Evolutionary conservation across 2,797 vertebrate species (phyloP).

Genomic region (Acanthopagrus latus): DNA sequence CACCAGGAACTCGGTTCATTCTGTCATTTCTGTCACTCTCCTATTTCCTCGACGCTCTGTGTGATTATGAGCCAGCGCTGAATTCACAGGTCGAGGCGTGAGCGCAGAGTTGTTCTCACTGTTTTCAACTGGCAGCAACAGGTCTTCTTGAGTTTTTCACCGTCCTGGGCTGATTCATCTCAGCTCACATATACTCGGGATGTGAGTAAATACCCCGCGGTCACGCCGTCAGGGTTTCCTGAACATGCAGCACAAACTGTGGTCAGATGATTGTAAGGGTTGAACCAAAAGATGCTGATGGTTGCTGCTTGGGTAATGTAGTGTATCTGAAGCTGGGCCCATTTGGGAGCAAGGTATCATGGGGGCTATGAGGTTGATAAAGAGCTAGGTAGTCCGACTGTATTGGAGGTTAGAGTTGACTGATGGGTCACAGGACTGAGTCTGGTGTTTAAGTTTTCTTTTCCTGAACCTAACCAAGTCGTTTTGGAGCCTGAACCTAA

Average conservation of each 20-base stretch:
- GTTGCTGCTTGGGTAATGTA: constrained; percentile 18
- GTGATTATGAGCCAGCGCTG: constrained; percentile 3
- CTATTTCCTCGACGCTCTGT: constrained; percentile 2
- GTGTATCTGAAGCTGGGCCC: background rate
- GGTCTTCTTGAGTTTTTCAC: background rate
- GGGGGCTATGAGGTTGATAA: no score
- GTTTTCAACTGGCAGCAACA: background rate
- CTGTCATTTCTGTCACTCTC: background rate
- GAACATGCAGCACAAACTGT: background rate
- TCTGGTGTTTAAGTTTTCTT: no score
- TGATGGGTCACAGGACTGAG: no score
- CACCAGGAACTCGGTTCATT: constrained; percentile 8
- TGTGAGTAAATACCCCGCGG: background rate
- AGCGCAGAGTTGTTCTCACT: background rate
- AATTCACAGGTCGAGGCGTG: background rate
- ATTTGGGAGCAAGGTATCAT: no score
- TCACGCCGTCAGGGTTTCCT: background rate
- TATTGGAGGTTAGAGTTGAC: no score
- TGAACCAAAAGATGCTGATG: background rate
- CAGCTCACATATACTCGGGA: background rate
- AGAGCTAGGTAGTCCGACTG: no score
- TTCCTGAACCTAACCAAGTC: no score
- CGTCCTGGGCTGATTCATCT: background rate
- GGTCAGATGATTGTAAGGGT: background rate
- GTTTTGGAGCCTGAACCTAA: no score